These are phyloP conservation scores for Gnathonemus echidnorhynchus DNA, from an alignment of 2,113 vertebrate genomes.

Conservation along the genomic window DNA sequence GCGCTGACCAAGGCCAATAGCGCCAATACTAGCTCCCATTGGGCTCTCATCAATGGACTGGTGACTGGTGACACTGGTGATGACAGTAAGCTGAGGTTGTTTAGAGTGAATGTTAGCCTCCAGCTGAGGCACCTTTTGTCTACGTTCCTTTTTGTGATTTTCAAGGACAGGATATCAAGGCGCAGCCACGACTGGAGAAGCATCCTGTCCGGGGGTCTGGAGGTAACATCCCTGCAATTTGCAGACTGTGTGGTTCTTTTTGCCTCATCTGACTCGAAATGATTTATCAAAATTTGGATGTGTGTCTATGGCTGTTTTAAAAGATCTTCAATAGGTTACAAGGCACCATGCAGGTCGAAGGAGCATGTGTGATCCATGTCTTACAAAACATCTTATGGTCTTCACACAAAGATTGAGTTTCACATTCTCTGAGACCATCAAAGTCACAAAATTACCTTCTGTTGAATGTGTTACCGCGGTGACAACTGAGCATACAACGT, in stretches of 20 bases:
- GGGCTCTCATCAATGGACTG: background rate
- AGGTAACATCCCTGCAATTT: background rate
- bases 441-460: background rate
- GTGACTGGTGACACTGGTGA: background rate
- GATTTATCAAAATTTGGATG: background rate
- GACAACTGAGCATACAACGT: background rate
- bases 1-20: background rate
- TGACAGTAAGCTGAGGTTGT: background rate
- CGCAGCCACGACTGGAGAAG: background rate
- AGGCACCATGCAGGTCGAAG: background rate
- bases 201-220: background rate
- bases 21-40: background rate
- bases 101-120: background rate
- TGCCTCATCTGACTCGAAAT: background rate
- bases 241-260: background rate
- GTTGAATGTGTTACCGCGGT: background rate
- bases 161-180: background rate
- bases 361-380: background rate
- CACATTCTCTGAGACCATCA: background rate
- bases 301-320: background rate
- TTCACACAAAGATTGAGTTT: background rate
- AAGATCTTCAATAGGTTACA: background rate
- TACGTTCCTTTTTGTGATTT: background rate
- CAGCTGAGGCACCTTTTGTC: background rate
- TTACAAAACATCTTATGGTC: background rate